These are phyloP conservation scores for Anguilla pacifica DNA, from an alignment of 2,797 vertebrate species.

Conservation along the genomic window DNA sequence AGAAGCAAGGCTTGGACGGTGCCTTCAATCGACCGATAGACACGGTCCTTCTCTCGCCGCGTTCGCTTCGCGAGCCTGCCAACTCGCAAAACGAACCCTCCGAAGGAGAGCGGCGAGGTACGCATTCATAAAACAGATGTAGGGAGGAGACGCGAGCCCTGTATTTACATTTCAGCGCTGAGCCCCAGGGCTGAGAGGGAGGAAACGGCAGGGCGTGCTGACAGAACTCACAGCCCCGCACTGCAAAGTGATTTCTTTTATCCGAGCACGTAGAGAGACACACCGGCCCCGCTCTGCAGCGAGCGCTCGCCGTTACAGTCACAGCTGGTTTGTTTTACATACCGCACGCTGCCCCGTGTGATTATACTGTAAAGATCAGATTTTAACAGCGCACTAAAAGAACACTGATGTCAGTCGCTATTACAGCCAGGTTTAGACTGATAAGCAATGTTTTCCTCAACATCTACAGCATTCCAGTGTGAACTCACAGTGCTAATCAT, in stretches of 20 bases:
- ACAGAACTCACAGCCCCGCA: conserved; percentile 36
- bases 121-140: conserved; percentile 16
- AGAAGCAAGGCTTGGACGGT: conserved; percentile 10
- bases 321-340: conserved; percentile 18
- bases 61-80: not conserved
- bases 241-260: conserved; percentile 43
- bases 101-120: not conserved
- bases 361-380: conserved; percentile 1
- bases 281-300: conserved; percentile 29
- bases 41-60: not conserved
- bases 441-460: not conserved
- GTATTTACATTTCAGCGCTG: conserved; percentile 25
- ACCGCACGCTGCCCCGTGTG: not conserved
- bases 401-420: not conserved
- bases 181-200: conserved; percentile 16
- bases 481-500: not conserved
- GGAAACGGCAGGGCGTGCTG: conserved; percentile 26
- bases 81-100: not conserved
- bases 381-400: conserved; percentile 6
- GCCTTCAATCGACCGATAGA: not conserved
- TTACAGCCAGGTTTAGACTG: not conserved
- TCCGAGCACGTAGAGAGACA: conserved; percentile 45
- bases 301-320: not conserved
- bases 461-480: not conserved
- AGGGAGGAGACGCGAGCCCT: not conserved